Base-by-base conservation (phyloP, 2,113 vertebrate species). In the Marmota flaviventris region DNA sequence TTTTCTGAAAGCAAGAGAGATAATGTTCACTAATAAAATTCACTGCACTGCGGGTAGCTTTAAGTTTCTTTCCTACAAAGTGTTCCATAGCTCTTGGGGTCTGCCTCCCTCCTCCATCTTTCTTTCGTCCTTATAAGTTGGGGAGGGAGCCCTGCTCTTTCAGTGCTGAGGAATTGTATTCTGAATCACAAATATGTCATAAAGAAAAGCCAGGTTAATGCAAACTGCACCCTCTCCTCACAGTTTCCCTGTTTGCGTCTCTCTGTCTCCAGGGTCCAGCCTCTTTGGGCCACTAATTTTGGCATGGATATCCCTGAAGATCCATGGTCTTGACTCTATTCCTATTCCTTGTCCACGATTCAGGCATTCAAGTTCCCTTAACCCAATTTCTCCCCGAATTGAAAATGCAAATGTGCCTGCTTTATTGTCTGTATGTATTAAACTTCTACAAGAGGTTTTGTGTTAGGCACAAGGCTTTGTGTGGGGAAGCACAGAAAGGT, bases 1-100 rank as follows among this genome's bases (percentile, higher is more conserved):
- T 98, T 94, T 98, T 96, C 93, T 97, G 96, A 91, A 98, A 97
- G 75, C 85, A 96, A 95, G 65, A 92, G 79, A 95, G 93, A 95
- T 94, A 96, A 97, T 95, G 75, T 51, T 97, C 51, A 45, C 95
- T 97, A 95, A 95, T 96, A 97, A 97, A 98, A 97, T 97, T 93
- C 89, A 89, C 58, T 39, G 12, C 63, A 67, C 69, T 97, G 92
- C 2, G 0, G 34, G 70, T 87, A 84, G 56, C 75, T 93, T 65
- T 73, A 86, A 91, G 70, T 83, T 94, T 92, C 53, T 89, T 97
- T 77, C 20, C 61, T 93, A 69, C 75, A 89, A 95, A 95, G 70
- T 89, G 58, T 58, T 96, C 84, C 85, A 39, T 65, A 84, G 83
- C n/a, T 85, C 67, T 96, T 27, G 1, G 13, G 42, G 37, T 85